Evolutionary conservation across 2,797 vertebrate genomes (phyloP).

Genomic region (Triplophysa bombifrons): DNA sequence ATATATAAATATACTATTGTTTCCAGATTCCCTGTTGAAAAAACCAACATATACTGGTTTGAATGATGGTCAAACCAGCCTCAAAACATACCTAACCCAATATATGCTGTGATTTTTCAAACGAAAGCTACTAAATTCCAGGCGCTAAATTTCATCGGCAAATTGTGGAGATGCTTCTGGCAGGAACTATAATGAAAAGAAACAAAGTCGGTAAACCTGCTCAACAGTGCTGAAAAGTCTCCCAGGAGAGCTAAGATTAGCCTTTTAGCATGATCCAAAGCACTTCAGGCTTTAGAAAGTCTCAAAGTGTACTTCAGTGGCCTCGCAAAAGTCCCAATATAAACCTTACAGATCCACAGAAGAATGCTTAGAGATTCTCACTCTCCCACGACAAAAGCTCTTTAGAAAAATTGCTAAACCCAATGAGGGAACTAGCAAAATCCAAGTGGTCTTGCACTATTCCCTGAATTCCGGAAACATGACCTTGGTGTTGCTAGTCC

Average conservation of each 20-base stretch:
- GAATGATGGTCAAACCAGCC: too few species aligned
- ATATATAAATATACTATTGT: not conserved
- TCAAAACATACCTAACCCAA: too few species aligned
- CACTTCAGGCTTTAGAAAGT: not conserved
- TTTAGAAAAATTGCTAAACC: not conserved
- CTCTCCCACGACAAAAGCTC: not conserved
- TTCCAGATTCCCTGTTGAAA: too few species aligned
- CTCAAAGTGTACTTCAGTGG: not conserved
- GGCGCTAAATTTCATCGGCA: too few species aligned
- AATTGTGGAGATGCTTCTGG: not conserved
- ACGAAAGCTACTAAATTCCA: too few species aligned
- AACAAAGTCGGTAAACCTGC: not conserved
- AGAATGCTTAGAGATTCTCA: not conserved
- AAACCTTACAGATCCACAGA: not conserved
- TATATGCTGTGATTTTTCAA: too few species aligned
- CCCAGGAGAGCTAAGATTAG: not conserved
- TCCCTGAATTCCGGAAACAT: not conserved
- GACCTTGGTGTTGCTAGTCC: too few species aligned
- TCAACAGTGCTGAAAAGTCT: not conserved
- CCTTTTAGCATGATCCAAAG: not conserved
- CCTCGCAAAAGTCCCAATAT: not conserved
- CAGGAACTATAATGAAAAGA: not conserved
- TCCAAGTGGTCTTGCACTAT: not conserved
- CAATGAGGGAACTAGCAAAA: not conserved
- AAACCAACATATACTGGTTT: too few species aligned